Percentiles rank a stretch among this genome's conserved stretches.
phyloP scores from a whole-genome alignment of 64 coral and sea anemone genomes.

The Cladopsammia gracilis region DNA sequence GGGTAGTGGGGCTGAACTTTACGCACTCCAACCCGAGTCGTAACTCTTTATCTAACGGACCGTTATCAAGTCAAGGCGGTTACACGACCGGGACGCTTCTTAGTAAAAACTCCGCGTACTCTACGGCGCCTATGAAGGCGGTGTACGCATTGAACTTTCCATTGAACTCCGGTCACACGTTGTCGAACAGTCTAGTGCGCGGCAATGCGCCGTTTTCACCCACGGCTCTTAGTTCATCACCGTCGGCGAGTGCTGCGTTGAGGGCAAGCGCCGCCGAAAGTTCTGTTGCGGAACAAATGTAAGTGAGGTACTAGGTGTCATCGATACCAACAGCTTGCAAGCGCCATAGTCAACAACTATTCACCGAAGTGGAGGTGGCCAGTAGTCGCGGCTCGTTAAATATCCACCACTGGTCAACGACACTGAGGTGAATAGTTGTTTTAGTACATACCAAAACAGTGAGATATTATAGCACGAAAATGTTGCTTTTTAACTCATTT shows the following conservation, averaged over 20 bases:
- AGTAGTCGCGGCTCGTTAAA: no score
- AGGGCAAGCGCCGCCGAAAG: constrained; percentile 63
- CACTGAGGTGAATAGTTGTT: no score
- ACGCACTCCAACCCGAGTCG: constrained; percentile 69
- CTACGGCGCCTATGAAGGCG: constrained; percentile 89
- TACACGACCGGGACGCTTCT: constrained; percentile 30
- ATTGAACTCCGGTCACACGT: constrained; percentile 76
- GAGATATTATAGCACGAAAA: no score
- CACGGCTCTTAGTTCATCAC: constrained; percentile 68
- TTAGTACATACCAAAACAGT: no score
- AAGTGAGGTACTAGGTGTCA: not conserved
- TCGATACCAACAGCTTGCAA: no score
- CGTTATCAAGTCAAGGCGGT: constrained; percentile 69
- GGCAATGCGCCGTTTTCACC: constrained; percentile 94
- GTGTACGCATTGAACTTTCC: constrained; percentile 96
- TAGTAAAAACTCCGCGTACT: constrained; percentile 79
- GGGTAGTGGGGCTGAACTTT: constrained; percentile 90
- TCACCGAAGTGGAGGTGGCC: no score
- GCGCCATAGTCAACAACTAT: no score
- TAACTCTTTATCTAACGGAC: constrained; percentile 83
- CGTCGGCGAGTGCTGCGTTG: constrained; percentile 44
- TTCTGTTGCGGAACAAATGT: constrained; percentile 19
- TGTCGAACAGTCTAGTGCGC: constrained; percentile 83
- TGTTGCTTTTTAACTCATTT: no score
- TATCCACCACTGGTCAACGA: no score